Base-by-base conservation (phyloP, 2,113 vertebrate species). In the Limnothrissa miodon region DNA sequence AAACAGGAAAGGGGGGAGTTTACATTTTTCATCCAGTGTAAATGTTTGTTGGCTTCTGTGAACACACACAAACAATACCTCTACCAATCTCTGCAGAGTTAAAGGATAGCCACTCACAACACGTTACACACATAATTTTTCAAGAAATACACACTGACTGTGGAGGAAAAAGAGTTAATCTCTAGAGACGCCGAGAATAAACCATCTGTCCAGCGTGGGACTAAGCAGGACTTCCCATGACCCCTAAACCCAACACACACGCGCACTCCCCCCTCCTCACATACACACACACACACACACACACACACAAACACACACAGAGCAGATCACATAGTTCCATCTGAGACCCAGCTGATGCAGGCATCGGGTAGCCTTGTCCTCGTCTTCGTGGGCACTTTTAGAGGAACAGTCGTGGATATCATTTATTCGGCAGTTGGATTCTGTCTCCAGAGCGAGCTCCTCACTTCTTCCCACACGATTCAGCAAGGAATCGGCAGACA, bases 191-290 rank as follows among this genome's bases (percentile, higher is more conserved):
- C 87, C 79, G 85, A 88, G 85, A 88, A 90, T 91, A 91, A 92
- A 91, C 90, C 91, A 90, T 17, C 82, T 46, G 82, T 83, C 88
- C 85, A 87, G 82, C 88, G 91, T 94, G 93, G 92, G 93, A 94
- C 91, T 91, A 90, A 87, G 85, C 87, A 85, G 90, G 85, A 88
- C 83, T 94, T 95, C 93, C 93, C 94, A 95, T 92, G 93, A 93
- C 94, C 91, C 90, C 90, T 91, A 87, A 89, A 89, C 88, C 81
- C 53, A 36, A 74, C 66, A 74, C 59, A 66, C 66, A 74, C 66
- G 13, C 25, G 25, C 66, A 36, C 66, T 44, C 29, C 13, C 78
- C 33, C 48, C n/a, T 51, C 39, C 45, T 2, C 46, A 56, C 74
- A 39, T 74, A 39, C 70, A 83, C 70, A 39, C 45, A 78, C 45